A percentile compares a stretch with the other conserved stretches of the same genome.
These are phyloP conservation scores for Bibio marci DNA, from an alignment of 2,888 invertebrate genomes.

Conservation along the genomic window DNA sequence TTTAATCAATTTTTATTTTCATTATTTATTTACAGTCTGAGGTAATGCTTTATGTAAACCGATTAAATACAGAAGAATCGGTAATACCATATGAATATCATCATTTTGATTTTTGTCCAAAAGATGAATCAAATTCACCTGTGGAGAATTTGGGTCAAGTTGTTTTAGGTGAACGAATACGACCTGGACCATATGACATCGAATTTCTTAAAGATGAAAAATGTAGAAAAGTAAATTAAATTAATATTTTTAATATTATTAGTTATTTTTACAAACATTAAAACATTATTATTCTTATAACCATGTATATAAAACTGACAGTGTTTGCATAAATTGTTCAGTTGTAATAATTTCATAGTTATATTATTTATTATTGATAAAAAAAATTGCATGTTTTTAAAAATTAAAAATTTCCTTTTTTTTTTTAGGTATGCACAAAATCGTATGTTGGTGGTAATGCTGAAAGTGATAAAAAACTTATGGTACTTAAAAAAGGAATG, in stretches of 20 bases:
- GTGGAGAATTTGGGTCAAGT: constrained; percentile 98
- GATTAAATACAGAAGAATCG: constrained; percentile 93
- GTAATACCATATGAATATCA: constrained; percentile 97
- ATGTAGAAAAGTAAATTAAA: constrained; percentile 33
- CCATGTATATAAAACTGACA: no score
- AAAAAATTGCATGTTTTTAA: no score
- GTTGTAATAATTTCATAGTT: not conserved
- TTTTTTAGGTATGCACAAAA: constrained; percentile 39
- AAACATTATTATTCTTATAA: no score
- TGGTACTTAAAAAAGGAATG: constrained; percentile 79
- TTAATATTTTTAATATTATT: not conserved
- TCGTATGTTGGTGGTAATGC: constrained; percentile 48
- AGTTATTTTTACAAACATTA: not conserved
- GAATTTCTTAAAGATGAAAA: constrained; percentile 57
- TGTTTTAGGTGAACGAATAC: constrained; percentile 95
- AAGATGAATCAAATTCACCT: constrained; percentile 63
- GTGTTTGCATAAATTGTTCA: not conserved
- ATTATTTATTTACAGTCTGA: constrained; percentile 68
- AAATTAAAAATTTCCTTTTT: no score
- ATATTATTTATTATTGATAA: not conserved
- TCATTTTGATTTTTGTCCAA: constrained; percentile 88
- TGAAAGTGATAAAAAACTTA: constrained; percentile 50
- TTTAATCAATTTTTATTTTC: no score
- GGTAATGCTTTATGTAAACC: constrained; percentile 82
- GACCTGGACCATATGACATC: constrained; percentile 84